These are phyloP conservation scores for Erpetoichthys calabaricus DNA, from an alignment of 2,797 vertebrate species.

Conservation along the genomic window DNA sequence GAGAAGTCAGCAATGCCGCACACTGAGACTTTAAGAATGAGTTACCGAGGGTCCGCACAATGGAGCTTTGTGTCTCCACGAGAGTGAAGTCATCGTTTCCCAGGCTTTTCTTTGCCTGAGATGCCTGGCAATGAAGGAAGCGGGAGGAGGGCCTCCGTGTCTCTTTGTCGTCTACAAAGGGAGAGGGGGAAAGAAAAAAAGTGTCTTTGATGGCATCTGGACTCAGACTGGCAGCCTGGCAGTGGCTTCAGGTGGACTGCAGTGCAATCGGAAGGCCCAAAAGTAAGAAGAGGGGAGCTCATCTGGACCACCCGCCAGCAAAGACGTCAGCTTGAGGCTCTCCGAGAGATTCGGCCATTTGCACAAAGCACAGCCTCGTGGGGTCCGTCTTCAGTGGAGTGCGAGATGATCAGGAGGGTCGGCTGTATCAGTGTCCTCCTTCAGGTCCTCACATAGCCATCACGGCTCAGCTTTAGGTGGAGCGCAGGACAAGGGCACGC, in stretches of 20 bases:
- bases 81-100: slow-evolving; percentile 46
- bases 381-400: too few species aligned
- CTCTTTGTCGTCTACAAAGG: slow-evolving; percentile 27
- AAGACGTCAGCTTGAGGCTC: too few species aligned
- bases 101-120: slow-evolving; percentile 47
- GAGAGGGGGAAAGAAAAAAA: slow-evolving; percentile 12
- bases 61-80: slow-evolving; percentile 38
- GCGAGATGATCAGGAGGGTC: too few species aligned
- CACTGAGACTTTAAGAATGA: slow-evolving; percentile 42
- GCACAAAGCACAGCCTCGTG: too few species aligned
- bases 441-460: too few species aligned
- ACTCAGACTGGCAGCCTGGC: not conserved
- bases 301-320: too few species aligned
- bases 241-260: slow-evolving; percentile 10
- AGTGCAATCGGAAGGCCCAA: not conserved
- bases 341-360: too few species aligned
- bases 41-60: slow-evolving; percentile 42
- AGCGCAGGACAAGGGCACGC: too few species aligned
- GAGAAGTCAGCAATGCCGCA: slow-evolving; percentile 7
- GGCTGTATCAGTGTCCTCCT: too few species aligned
- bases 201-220: slow-evolving; percentile 13
- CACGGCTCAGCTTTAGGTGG: too few species aligned
- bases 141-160: slow-evolving; percentile 13
- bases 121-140: slow-evolving; percentile 31
- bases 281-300: too few species aligned